These are phyloP conservation scores for Scolopax mira DNA, from an alignment of 2,113 vertebrate genomes.

Conservation along the genomic window DNA sequence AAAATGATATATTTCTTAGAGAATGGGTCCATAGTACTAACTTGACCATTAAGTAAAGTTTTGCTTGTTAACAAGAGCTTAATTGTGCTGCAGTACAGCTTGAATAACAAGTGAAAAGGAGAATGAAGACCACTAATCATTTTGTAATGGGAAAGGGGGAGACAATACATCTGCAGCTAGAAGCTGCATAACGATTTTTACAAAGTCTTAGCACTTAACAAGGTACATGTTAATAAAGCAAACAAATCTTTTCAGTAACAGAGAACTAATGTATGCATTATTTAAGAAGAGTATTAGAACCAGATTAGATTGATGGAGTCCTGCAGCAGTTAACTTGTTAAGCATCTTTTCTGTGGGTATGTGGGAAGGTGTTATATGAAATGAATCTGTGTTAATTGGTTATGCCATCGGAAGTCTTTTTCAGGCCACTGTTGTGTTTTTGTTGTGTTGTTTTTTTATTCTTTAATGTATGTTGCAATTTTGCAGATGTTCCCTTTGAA, in stretches of 20 bases:
- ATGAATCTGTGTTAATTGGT: constrained; percentile 46
- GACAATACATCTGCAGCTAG: background rate
- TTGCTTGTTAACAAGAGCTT: background rate
- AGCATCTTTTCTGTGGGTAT: constrained; percentile 44
- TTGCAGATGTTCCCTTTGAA: constrained; percentile 74
- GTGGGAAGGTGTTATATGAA: constrained; percentile 19
- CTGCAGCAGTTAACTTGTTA: constrained; percentile 30
- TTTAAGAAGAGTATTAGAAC: constrained; percentile 58
- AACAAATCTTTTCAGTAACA: constrained; percentile 53
- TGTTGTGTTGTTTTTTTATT: constrained; percentile 3
- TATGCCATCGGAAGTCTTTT: constrained; percentile 16
- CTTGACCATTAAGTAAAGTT: background rate
- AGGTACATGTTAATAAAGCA: constrained; percentile 47
- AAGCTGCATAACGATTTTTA: background rate
- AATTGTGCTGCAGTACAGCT: background rate
- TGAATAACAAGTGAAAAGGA: constrained; percentile 1
- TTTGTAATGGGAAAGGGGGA: constrained; percentile 3
- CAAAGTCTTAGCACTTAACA: constrained; percentile 23
- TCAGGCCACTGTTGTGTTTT: constrained; percentile 51
- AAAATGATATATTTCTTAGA: background rate
- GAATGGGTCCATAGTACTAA: background rate
- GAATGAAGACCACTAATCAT: background rate
- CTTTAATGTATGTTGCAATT: constrained; percentile 44
- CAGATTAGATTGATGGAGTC: constrained; percentile 10
- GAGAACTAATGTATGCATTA: constrained; percentile 52